Evolutionary conservation across 2,113 vertebrate genomes (phyloP), one percentile per base, ranked within the genome.

Genomic region (Psilopsiagon aymara): DNA sequence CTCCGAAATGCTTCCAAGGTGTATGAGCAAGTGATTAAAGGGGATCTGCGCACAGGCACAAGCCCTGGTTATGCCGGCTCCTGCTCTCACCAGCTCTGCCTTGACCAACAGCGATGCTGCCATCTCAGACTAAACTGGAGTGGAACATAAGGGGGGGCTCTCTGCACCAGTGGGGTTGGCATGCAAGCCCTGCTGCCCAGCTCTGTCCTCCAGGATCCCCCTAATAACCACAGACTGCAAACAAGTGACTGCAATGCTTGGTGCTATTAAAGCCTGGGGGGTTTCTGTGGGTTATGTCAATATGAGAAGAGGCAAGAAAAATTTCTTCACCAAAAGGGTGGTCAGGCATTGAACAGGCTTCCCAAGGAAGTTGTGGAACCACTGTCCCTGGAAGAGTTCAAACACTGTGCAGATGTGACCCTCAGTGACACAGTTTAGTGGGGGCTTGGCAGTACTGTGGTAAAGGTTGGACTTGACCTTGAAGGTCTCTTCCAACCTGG

Each of bases 111-210:
- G 46, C 1, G 0, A 47, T 43, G n/a, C 63, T 64, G 31, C 35
- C 18, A 53, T 24, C 78, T 37, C 39, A 31, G 47, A 19, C 44
- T 31, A 41, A 20, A 83, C 47, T 31, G 49, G 62, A 52, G 62
- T 49, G 57, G 67, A 64, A 64, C 3, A 0, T 18, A 52, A 53
- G 5, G 5, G 24, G 35, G 43, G 17, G 11, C 13, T 59, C 47
- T 74, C 53, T 63, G 1, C 49, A 88, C 9, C n/a, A 47, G 29
- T 0, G 1, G 19, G 43, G 33, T 7, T 1, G 0, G 9, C 7
- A 18, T 17, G 31, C 31, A 43, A 83, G 37, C 11, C 35, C 47
- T 0, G 0, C 52, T 39, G 37, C 28, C 29, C 18, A 73, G 51
- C 41, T 27, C 47, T 23, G 11, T 66, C 23, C 31, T 82, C 29